Evolutionary conservation across 2,888 invertebrate species (phyloP).

Genomic region (Campoplex nolae): DNA sequence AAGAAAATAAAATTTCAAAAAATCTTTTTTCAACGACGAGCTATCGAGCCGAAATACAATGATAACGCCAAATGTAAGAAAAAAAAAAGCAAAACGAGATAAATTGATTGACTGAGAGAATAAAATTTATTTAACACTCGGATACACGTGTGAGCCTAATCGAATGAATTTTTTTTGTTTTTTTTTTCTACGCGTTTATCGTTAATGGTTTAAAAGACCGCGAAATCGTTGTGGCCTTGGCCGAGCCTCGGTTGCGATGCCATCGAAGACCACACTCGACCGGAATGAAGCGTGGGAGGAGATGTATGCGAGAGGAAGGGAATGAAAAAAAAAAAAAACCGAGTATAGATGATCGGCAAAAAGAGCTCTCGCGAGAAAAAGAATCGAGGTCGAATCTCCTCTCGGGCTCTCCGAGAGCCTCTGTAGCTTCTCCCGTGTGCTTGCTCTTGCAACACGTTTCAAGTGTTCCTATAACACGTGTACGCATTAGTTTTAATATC

Average conservation of each 20-base stretch:
- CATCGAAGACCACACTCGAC: conserved; percentile 56
- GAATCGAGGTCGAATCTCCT: conserved; percentile 68
- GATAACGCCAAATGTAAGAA: not conserved
- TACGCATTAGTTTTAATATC: conserved; percentile 12
- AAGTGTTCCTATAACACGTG: conserved; percentile 2
- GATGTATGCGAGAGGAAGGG: conserved; percentile 29
- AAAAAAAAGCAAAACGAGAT: not conserved
- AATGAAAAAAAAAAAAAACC: conserved; percentile 22
- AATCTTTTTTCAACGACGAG: not conserved
- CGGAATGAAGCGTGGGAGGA: conserved; percentile 54
- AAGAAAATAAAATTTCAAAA: not conserved
- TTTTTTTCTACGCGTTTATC: not conserved
- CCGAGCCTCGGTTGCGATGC: conserved; percentile 43
- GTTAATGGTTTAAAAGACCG: conserved; percentile 45
- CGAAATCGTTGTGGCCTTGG: conserved; percentile 61
- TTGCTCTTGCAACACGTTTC: conserved; percentile 43
- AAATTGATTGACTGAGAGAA: not conserved
- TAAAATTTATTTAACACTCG: not conserved
- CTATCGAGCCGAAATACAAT: too few species aligned
- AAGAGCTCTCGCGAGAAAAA: conserved; percentile 50
- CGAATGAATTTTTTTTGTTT: not conserved
- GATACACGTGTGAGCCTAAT: not conserved
- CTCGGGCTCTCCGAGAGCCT: conserved; percentile 34
- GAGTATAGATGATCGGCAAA: conserved; percentile 51
- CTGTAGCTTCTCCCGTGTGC: conserved; percentile 34